Evolutionary conservation across 1,140 invertebrate species (phyloP).

Genomic region (Calosoma granatense): DNA sequence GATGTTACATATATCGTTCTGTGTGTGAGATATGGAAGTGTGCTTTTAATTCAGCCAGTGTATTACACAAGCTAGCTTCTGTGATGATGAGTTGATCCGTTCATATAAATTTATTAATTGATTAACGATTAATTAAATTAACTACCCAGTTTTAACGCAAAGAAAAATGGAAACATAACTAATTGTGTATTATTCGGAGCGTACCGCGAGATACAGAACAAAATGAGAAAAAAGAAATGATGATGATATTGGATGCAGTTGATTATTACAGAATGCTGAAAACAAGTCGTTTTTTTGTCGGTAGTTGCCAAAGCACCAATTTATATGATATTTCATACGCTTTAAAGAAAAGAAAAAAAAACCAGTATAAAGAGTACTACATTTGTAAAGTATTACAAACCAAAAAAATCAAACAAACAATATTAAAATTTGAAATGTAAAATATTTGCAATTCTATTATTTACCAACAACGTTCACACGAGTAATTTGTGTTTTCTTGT

Average conservation of each 20-base stretch:
- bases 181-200: too few relatives aligned
- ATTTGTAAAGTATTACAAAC: conserved; percentile 4
- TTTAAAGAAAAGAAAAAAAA: too few relatives aligned
- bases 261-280: background rate
- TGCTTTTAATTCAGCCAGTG: background rate
- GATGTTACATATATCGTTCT: conserved; percentile 1
- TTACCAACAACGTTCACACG: too few relatives aligned
- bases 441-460: background rate
- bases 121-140: too few relatives aligned
- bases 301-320: background rate
- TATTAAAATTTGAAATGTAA: background rate
- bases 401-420: too few relatives aligned
- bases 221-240: too few relatives aligned
- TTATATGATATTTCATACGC: conserved; percentile 4
- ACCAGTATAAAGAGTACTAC: background rate
- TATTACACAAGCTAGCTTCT: conserved; percentile 16
- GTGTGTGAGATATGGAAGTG: conserved; percentile 9
- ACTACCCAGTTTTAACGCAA: too few relatives aligned
- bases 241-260: background rate
- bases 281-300: background rate
- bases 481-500: too few relatives aligned
- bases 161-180: too few relatives aligned
- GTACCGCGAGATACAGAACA: too few relatives aligned
- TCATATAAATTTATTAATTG: background rate
- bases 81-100: conserved; percentile 15